Evolutionary conservation across 2,797 vertebrate genomes (phyloP).

Genomic region (Liasis olivaceus): DNA sequence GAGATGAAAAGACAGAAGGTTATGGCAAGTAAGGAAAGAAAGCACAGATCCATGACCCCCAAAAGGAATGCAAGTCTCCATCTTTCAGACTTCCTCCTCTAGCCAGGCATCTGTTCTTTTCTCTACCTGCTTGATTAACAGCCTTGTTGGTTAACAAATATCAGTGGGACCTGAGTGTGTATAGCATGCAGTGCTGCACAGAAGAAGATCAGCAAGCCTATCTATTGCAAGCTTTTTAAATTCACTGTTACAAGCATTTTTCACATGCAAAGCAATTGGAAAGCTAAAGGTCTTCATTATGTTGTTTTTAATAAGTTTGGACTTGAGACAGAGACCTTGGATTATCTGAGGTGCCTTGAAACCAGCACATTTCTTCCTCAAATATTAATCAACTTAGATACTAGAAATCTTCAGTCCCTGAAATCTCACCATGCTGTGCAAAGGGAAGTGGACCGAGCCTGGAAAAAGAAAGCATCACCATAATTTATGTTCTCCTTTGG

Average conservation of each 20-base stretch:
- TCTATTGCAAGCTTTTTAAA: not conserved
- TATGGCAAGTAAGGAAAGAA: not conserved
- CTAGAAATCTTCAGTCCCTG: not conserved
- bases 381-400: not conserved
- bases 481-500: constrained; percentile 12
- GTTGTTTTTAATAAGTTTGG: not conserved
- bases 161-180: not conserved
- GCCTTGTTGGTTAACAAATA: not conserved
- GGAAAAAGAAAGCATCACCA: constrained; percentile 39
- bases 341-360: not conserved
- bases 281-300: not conserved
- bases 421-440: constrained; percentile 1
- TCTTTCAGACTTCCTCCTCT: not conserved
- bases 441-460: constrained; percentile 12
- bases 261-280: not conserved
- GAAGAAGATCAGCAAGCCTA: not conserved
- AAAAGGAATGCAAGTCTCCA: not conserved
- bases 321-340: not conserved
- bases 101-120: not conserved
- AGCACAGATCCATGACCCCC: not conserved
- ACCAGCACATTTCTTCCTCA: constrained; percentile 24
- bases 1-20: not conserved
- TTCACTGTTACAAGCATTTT: not conserved
- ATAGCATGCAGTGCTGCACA: not conserved
- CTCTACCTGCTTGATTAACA: not conserved